Evolutionary conservation across 2,888 invertebrate species (phyloP), one percentile per base, ranked within the genome.

Genomic region (Spisula solida): DNA sequence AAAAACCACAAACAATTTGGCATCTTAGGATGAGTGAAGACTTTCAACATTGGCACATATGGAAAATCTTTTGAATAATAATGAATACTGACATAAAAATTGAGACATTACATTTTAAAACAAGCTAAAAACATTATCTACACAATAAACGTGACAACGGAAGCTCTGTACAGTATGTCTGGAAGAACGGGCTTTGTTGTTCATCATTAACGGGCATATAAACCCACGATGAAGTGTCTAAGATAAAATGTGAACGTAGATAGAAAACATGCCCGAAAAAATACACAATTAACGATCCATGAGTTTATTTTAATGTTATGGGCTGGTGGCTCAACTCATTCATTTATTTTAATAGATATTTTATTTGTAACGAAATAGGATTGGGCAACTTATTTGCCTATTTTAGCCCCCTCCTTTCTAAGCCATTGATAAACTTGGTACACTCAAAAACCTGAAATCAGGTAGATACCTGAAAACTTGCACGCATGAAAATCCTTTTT

Each of bases 181-280:
- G 92, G 92, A 92, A 92, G 92, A 92, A 79, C 92, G 86, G 85
- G 86, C 51, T 91, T 89, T 92, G 90, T 90, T 92, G 90, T 87
- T 89, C 87, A 88, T 78, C 81, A 80, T 51, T 29, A n/a, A 25
- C 47, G 16, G 75, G 6, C 75, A 16, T 18, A 34, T 75, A 34
- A 31, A 14, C 75, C 75, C 75, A 14, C 25, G 75, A 75, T 75
- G 75, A 75, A 75, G 75, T 75, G 75, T 75, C 75, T 75, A 75
- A 75, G 75, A 75, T 75, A 25, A 29, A 82, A 82, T 56, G 55
- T 56, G 31, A 82, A 82, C 34, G 41, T 75, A 75, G 48, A 55
- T n/a, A 82, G 82, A 60, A 31, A 31, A 31, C 51, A 82, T 82
- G 55, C 29, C 82, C 34, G 56, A 82, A 31, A 31, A 31, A 25